Base-by-base conservation (phyloP, 2,113 vertebrate genomes). In the Brachionichthys hirsutus region DNA sequence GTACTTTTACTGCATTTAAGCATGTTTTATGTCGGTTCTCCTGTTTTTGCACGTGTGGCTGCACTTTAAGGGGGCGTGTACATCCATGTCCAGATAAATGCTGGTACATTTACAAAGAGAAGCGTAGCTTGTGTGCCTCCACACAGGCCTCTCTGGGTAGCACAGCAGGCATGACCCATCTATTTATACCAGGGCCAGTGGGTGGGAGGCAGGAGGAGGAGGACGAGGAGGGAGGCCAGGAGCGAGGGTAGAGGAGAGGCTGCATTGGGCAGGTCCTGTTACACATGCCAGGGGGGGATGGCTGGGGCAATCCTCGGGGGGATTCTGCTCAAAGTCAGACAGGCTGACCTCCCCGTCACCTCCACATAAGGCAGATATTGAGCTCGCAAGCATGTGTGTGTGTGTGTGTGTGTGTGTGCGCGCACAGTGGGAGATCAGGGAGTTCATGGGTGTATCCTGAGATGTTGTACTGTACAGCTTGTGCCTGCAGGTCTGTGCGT, bases 321-420 rank as follows among this genome's bases (percentile, higher is more conserved):
- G 88, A 89, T 93, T 89, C 89, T 92, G 89, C 89, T 91, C 86
- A 85, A 92, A 92, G 91, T 90, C 94, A 96, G 95, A 96, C 94
- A 82, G 89, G 78, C 85, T 94, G 93, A 96, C 94, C 94, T 93
- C 90, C 0, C 78, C 51, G 81, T 93, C 92, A 96, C 94, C 94
- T 92, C 89, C 35, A 77, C 73, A 70, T 57, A 76, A 85, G 86
- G 81, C 87, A 92, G 93, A 94, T 92, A 88, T 65, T 15, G 65
- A 84, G 90, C 91, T 91, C 85, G 51, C 63, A 70, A 57, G 76
- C 41, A 30, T 57, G 55, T 58, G 75, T 4, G 41, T 44, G 46
- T 49, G 50, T 30, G 24, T 30, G 24, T 30, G 24, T 30, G 24
- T 30, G 24, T 58, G 63, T 67, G 61, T 49, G 67, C 35, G 45